Evolutionary conservation across 2,888 invertebrate genomes (phyloP), one percentile per base, ranked within the genome.

Genomic region (Tromatobia lineatoria): DNA sequence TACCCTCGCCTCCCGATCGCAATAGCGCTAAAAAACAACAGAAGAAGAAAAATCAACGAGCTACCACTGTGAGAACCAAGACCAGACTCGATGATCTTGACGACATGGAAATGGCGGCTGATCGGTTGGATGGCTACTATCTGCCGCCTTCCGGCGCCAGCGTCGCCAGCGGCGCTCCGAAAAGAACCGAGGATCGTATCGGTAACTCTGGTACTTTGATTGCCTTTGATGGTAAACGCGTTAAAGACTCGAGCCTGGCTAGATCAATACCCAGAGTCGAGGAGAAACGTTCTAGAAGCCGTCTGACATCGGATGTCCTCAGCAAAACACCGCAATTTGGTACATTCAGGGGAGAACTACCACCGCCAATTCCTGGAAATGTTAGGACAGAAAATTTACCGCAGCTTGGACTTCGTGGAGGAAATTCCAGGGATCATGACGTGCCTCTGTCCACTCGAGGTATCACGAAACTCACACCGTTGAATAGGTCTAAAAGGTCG

Each of bases 191-290:
- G n/a, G 54, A 78, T 6, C 57, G 52, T 1, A 20, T 25, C 7
- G 66, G 70, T 15, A 94, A 94, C 0, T 94, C 94, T n/a, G 95
- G 95, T 25, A 95, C 96, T 0, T 95, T 96, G 34, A 96, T 97
- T 6, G 96, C 97, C 0, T 97, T 96, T 88, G 97, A 97, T 88
- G 97, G 97, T 0, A 97, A 96, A 93, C 95, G 95, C 67, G 95
- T 97, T 6, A 95, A 96, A 1, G 96, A 96, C 61, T 94, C 94
- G 23, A 95, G 95, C 0, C 91, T 96, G 61, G 95, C 96, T 0
- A 95, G 96, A 87, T 94, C 96, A 13, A 94, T 95, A 0, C 94
- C 94, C 29, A 91, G 91, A 8, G 91, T 90, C 79, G 94, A 93
- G 78, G 92, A 94, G 0, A 69, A 89, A 42, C 87, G 79, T 20